Percentiles rank a stretch among this genome's conserved stretches.
Conservation (phyloP, 2,797 vertebrate species). For the Melanotaenia parkinsoni region DNA sequence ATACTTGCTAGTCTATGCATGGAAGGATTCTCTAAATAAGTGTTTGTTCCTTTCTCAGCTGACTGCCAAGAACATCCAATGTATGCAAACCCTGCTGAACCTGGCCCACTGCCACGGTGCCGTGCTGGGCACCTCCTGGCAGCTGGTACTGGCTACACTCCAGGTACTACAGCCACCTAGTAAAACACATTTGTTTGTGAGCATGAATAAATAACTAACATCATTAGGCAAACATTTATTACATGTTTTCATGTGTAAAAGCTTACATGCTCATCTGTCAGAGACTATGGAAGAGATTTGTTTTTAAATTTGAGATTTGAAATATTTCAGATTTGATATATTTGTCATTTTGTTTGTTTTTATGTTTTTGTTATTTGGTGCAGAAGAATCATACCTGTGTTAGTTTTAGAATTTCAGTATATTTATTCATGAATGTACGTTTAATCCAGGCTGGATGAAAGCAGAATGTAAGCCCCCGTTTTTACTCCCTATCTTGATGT, state of each 20-base stretch:
- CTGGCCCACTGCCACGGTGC: constrained; percentile 96
- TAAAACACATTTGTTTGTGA: constrained; percentile 12
- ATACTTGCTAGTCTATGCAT: not conserved
- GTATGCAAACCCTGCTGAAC: constrained; percentile 96
- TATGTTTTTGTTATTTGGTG: too few species aligned
- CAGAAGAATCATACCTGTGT: too few species aligned
- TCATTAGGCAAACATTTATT: not conserved
- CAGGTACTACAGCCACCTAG: constrained; percentile 84
- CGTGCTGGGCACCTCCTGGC: constrained; percentile 97
- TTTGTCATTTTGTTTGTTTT: not conserved
- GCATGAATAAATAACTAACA: not conserved
- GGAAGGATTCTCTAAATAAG: not conserved
- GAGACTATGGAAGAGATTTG: not conserved
- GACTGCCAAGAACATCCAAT: constrained; percentile 99
- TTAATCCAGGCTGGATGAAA: not conserved
- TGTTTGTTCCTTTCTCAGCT: constrained; percentile 79
- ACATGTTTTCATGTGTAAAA: too few species aligned
- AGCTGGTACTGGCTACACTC: constrained; percentile 96
- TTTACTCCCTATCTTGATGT: not conserved
- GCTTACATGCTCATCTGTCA: not conserved
- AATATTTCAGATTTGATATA: too few species aligned
- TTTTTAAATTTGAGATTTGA: too few species aligned
- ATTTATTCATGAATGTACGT: too few species aligned
- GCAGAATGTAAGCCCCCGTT: too few species aligned
- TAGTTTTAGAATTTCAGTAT: too few species aligned